Conservation (phyloP, 2,888 invertebrate genomes). For the Adelognathus sp. region DNA sequence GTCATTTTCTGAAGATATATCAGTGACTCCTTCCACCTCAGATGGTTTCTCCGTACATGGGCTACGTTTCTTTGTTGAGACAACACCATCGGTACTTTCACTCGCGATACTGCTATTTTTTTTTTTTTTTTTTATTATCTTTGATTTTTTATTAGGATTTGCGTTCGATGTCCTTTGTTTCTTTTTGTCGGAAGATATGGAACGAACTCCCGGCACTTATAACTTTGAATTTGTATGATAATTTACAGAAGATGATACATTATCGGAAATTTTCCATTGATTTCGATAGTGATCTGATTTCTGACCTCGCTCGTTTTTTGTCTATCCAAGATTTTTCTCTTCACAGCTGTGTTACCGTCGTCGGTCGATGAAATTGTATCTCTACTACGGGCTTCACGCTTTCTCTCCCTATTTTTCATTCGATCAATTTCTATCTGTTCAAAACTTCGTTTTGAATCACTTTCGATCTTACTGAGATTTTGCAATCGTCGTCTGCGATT, state of each 20-base stretch:
- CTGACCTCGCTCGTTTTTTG: background rate
- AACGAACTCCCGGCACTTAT: background rate
- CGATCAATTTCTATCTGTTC: background rate
- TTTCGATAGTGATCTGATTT: background rate
- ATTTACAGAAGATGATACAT: background rate
- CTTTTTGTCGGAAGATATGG: background rate
- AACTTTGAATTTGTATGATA: background rate
- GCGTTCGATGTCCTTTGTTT: background rate
- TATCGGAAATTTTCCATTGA: background rate
- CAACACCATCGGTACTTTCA: background rate
- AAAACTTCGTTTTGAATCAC: background rate
- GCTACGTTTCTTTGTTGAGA: background rate
- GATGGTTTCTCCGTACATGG: background rate
- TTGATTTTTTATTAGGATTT: background rate
- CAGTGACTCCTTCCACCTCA: background rate
- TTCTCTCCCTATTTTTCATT: background rate
- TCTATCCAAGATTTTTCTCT: background rate
- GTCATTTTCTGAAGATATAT: background rate
- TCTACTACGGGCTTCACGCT: background rate
- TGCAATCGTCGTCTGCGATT: background rate
- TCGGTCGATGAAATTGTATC: background rate
- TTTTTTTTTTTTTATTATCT: background rate
- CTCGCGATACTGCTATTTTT: background rate
- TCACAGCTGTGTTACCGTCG: background rate
- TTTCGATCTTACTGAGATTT: background rate